Base-by-base conservation (phyloP, 2,888 invertebrate species). In the Latheticus oryzae region DNA sequence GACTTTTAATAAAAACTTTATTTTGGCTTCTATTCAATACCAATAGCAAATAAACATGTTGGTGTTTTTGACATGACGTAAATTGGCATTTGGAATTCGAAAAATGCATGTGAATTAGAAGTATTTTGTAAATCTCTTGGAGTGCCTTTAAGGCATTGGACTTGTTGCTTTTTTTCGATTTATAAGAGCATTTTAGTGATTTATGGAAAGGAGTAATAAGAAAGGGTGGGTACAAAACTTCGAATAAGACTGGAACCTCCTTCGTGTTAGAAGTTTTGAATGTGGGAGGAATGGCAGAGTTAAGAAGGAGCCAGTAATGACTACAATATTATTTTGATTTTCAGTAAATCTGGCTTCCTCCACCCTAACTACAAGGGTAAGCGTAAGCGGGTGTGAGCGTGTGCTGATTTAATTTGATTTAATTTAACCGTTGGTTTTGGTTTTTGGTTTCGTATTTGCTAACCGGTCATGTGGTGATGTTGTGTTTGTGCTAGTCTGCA, bases 321-420 rank as follows among this genome's bases (percentile, higher is more conserved):
- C 33, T 45, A 58, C 52, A 57, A 35, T 21, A 26, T 62, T 62
- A 64, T 73, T 76, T 77, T 74, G 69, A 71, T 74, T 79, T 79
- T 78, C 78, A 79, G 79, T 78, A 78, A 76, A 75, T 73, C 77
- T 77, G 82, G 81, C 78, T 81, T 82, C 78, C 81, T 83, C 76
- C 82, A 83, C 80, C 82, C 83, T 77, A 80, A 79, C 78, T 83
- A 82, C 78, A 82, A 83, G 78, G 83, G 83, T 84, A 83, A 84
- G 83, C 79, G 74, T 71, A 72, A 71, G 69, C 71, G 75, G 72
- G 73, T 74, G 74, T 76, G 75, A 71, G 68, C 63, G 71, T 64
- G 70, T 72, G 71, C 57, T 60, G 56, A 58, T 71, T 69, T 76
- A 73, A 65, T 71, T 67, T 70, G 59, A 50, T 69, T 68, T 72